These are phyloP conservation scores for Drosophila kohkoa DNA, from an alignment of 1,140 invertebrate genomes.

Conservation along the genomic window DNA sequence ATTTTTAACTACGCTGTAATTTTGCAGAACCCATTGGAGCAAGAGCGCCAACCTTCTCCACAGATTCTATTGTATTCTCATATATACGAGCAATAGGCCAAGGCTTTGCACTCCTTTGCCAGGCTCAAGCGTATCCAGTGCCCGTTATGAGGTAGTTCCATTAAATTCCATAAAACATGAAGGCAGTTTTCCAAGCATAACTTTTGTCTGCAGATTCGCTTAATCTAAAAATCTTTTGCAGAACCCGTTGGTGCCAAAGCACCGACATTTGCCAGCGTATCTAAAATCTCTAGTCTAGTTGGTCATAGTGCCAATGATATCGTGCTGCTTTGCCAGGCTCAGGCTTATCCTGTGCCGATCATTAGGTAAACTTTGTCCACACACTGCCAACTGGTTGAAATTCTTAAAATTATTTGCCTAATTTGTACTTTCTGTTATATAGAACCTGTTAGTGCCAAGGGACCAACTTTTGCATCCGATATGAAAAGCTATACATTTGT, in stretches of 20 bases:
- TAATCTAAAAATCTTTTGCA: not conserved
- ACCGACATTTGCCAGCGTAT: conserved; percentile 88
- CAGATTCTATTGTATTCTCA: conserved; percentile 55
- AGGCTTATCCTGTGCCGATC: conserved; percentile 89
- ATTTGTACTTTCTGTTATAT: conserved; percentile 44
- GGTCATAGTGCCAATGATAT: conserved; percentile 85
- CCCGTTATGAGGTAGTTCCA: conserved; percentile 80
- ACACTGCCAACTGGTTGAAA: conserved; percentile 79
- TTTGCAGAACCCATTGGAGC: conserved; percentile 68
- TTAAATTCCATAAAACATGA: not conserved
- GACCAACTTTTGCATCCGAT: conserved; percentile 88
- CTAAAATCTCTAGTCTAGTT: conserved; percentile 86
- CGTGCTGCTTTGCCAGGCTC: conserved; percentile 89
- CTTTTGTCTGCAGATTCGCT: not conserved
- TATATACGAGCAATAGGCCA: conserved; percentile 76
- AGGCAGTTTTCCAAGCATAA: conserved; percentile 33
- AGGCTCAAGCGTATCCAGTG: conserved; percentile 90
- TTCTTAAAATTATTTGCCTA: conserved; percentile 74
- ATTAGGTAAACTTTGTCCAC: conserved; percentile 85
- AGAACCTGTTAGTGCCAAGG: conserved; percentile 91
- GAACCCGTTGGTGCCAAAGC: conserved; percentile 86
- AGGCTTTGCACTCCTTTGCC: conserved; percentile 90
- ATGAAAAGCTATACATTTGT: conserved; percentile 88
- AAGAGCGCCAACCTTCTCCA: conserved; percentile 61
- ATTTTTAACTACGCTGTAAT: not conserved